phyloP scores from a whole-genome alignment of 2,797 vertebrate genomes.

The Thalassophryne amazonica region DNA sequence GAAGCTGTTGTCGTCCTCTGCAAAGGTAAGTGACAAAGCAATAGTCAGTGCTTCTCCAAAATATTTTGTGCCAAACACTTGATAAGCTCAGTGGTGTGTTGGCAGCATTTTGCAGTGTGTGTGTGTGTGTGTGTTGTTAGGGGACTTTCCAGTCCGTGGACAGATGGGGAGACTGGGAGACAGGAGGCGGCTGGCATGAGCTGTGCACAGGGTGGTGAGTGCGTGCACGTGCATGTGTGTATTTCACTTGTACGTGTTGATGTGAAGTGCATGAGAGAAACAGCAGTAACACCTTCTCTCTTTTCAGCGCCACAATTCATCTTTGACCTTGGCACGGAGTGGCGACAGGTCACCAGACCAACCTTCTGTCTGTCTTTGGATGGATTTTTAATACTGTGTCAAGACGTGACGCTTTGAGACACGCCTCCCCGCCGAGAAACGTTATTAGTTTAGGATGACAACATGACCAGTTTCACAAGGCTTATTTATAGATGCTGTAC shows the following conservation, averaged over 20 bases:
- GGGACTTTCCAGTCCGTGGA: constrained; percentile 78
- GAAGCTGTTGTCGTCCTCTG: too few species aligned
- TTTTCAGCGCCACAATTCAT: constrained; percentile 58
- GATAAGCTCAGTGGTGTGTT: too few species aligned
- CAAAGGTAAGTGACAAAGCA: too few species aligned
- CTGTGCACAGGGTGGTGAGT: constrained; percentile 64
- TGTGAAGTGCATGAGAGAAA: constrained; percentile 15
- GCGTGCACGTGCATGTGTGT: constrained; percentile 13
- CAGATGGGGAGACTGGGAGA: constrained; percentile 83
- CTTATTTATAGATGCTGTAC: constrained; percentile 35
- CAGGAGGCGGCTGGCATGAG: constrained; percentile 80
- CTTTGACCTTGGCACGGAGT: constrained; percentile 77
- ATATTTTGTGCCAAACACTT: constrained; percentile 61
- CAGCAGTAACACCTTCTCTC: constrained; percentile 59
- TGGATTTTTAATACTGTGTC: constrained; percentile 58
- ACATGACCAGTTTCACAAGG: constrained; percentile 35
- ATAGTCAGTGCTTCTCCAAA: constrained; percentile 55
- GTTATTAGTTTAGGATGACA: constrained; percentile 39
- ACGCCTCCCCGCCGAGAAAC: constrained; percentile 33
- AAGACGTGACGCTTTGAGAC: constrained; percentile 33
- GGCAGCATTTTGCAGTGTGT: too few species aligned
- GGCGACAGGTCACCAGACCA: constrained; percentile 68
- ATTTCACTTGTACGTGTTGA: constrained; percentile 28
- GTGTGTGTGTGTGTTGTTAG: constrained; percentile 51
- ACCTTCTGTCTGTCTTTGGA: constrained; percentile 68